A percentile compares a stretch with the other conserved stretches of the same genome.
Conservation (phyloP, 2,797 vertebrate species). For the Ctenochaetus hawaiiensis region DNA sequence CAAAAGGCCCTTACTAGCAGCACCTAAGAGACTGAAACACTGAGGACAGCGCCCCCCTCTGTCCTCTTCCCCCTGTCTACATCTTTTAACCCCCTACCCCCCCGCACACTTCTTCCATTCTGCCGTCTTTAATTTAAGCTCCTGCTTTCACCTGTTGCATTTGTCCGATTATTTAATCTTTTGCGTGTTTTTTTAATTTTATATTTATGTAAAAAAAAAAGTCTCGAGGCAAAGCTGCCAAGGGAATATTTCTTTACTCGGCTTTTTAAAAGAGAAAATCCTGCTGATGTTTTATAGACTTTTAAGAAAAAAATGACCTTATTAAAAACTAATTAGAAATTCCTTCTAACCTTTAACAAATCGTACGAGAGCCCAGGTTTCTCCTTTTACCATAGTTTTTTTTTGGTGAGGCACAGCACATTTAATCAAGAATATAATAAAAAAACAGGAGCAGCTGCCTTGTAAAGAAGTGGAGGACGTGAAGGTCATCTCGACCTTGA, state of each 20-base stretch:
- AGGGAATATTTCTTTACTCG: constrained; percentile 70
- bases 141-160: constrained; percentile 60
- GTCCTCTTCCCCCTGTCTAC: constrained; percentile 66
- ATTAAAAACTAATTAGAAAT: constrained; percentile 68
- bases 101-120: constrained; percentile 47
- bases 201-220: constrained; percentile 74
- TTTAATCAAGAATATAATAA: constrained; percentile 51
- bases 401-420: constrained; percentile 57
- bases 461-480: constrained; percentile 33
- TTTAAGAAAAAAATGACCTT: constrained; percentile 52
- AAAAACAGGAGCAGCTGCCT: constrained; percentile 48
- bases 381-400: constrained; percentile 13
- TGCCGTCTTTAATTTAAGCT: constrained; percentile 76
- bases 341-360: constrained; percentile 68
- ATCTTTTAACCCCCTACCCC: constrained; percentile 62
- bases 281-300: constrained; percentile 80
- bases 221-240: constrained; percentile 65
- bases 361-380: constrained; percentile 51
- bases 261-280: constrained; percentile 75
- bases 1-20: constrained; percentile 91
- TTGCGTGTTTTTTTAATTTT: constrained; percentile 72
- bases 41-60: constrained; percentile 52
- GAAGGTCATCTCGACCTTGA: constrained; percentile 32
- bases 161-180: constrained; percentile 74
- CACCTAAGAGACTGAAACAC: constrained; percentile 69